Percentiles rank a stretch among this genome's conserved stretches.
These are phyloP conservation scores for Drosophila paracracens DNA, from an alignment of 2,888 invertebrate genomes.

Conservation along the genomic window DNA sequence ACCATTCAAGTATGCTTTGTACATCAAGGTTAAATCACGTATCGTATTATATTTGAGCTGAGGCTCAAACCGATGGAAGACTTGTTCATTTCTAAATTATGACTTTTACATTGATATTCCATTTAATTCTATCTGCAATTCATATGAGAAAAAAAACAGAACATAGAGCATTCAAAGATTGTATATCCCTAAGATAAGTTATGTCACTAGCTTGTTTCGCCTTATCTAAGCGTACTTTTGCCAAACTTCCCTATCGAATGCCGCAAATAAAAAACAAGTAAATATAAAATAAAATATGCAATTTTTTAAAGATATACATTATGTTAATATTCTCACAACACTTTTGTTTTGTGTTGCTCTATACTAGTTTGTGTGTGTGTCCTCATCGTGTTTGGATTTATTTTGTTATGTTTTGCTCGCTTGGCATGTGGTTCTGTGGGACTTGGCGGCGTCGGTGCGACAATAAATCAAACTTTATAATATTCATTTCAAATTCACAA, in stretches of 20 bases:
- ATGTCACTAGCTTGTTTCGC: not conserved
- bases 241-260: conserved; percentile 61
- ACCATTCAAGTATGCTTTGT: not conserved
- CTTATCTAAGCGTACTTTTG: conserved; percentile 35
- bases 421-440: conserved; percentile 42
- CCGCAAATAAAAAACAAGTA: not conserved
- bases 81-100: not conserved
- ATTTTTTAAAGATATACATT: conserved; percentile 59
- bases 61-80: not conserved
- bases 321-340: conserved; percentile 66
- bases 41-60: not conserved
- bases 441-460: conserved; percentile 69
- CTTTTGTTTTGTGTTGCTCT: conserved; percentile 43
- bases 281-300: conserved; percentile 30
- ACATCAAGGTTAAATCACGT: not conserved
- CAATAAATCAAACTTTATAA: conserved; percentile 80
- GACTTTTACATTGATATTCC: not conserved
- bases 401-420: conserved; percentile 29
- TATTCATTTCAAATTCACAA: conserved; percentile 76
- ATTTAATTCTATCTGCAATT: not conserved
- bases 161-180: not conserved
- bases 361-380: conserved; percentile 4
- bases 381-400: conserved; percentile 20
- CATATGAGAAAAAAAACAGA: not conserved
- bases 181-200: not conserved